A percentile compares a stretch with the other conserved stretches of the same genome.
Conservation (phyloP, 2,797 vertebrate species). For the Benthosema pterotum region DNA sequence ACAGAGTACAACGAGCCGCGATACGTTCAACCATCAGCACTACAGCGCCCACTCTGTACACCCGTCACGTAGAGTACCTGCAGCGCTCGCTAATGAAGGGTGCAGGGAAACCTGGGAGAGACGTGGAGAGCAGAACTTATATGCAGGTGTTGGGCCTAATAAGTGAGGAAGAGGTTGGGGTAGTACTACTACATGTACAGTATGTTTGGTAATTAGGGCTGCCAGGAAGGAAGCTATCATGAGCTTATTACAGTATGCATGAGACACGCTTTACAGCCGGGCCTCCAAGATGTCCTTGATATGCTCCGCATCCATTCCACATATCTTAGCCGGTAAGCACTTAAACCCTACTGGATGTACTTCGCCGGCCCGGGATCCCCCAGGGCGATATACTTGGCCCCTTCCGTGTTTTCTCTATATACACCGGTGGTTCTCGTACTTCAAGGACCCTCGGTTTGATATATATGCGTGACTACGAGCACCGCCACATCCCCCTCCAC, state of each 20-base stretch:
- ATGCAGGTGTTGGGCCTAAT: not conserved
- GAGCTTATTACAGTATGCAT: not conserved
- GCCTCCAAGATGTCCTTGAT: not conserved
- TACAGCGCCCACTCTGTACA: slow-evolving; percentile 13
- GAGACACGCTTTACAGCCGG: not conserved
- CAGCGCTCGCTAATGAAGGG: slow-evolving; percentile 1
- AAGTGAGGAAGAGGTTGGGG: not conserved
- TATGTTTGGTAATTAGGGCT: slow-evolving; percentile 14
- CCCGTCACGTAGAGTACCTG: not conserved
- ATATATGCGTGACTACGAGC: no score
- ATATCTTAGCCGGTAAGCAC: no score
- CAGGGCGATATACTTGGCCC: no score
- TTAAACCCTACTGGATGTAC: no score
- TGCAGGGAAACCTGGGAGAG: not conserved
- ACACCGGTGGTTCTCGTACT: no score
- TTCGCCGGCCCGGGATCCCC: no score
- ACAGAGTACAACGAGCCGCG: not conserved
- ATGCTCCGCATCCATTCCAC: not conserved
- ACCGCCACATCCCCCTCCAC: no score
- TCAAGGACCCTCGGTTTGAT: no score
- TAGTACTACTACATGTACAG: not conserved
- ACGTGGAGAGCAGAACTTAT: not conserved
- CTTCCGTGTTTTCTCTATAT: no score
- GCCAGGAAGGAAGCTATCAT: not conserved
- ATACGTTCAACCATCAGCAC: not conserved